phyloP scores from a whole-genome alignment of 2,113 vertebrate species.

The Varanus komodoensis region DNA sequence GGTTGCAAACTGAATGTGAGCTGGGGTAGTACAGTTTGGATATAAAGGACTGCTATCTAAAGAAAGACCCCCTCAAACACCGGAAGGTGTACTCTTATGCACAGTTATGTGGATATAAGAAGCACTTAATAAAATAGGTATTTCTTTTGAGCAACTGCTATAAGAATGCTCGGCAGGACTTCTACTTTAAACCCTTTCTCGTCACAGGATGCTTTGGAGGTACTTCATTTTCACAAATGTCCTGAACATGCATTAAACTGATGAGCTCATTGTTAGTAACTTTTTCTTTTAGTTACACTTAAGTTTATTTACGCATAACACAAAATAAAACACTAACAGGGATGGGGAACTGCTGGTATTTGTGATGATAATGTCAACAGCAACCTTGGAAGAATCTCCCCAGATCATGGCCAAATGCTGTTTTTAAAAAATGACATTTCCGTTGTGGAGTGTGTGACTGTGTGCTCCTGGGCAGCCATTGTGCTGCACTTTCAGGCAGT shows the following conservation, averaged over 20 bases:
- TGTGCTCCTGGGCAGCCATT: too few relatives aligned
- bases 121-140: not conserved
- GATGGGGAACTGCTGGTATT: not conserved
- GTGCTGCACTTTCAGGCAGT: slow-evolving; percentile 14
- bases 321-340: not conserved
- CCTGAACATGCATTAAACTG: not conserved
- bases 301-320: not conserved
- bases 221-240: not conserved
- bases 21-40: too few relatives aligned
- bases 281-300: not conserved
- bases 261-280: not conserved
- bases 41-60: too few relatives aligned
- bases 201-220: not conserved
- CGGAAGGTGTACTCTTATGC: not conserved
- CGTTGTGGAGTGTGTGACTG: not conserved
- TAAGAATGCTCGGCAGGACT: not conserved
- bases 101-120: not conserved
- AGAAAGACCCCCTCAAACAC: too few relatives aligned
- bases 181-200: slow-evolving; percentile 1
- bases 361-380: not conserved
- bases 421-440: not conserved
- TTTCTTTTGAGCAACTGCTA: not conserved
- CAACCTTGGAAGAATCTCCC: not conserved
- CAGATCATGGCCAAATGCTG: not conserved
- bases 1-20: too few relatives aligned